Conservation (phyloP, 64 coral and sea anemone species). For the Montipora foliosa region DNA sequence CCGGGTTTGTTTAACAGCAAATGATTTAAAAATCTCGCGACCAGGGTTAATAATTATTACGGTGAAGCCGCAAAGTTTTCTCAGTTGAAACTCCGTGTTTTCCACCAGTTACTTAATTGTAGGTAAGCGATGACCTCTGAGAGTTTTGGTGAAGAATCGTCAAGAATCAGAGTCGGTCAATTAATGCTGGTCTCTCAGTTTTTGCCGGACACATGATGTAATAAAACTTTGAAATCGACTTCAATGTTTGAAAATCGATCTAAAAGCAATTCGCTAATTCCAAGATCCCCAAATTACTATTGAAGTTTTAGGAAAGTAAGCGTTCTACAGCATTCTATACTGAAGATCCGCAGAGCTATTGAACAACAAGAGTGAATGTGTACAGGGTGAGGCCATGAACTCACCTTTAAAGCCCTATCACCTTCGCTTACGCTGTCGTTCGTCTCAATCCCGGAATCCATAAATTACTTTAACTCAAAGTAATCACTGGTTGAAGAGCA, state of each 20-base stretch:
- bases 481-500: not conserved
- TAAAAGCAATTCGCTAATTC: no score
- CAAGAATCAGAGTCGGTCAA: no score
- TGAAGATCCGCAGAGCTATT: not conserved
- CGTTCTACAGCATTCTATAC: not conserved
- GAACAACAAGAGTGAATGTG: not conserved
- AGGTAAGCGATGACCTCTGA: no score
- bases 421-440: constrained; percentile 12
- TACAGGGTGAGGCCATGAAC: not conserved
- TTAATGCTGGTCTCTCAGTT: no score
- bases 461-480: not conserved
- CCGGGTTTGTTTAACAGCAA: not conserved
- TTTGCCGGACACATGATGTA: no score
- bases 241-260: no score
- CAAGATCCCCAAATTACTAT: no score
- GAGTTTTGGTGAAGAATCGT: not conserved
- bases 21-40: not conserved
- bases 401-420: constrained; percentile 32
- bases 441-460: constrained; percentile 45
- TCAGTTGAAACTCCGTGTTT: no score
- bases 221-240: no score
- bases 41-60: no score
- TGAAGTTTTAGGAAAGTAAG: not conserved
- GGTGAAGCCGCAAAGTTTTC: no score
- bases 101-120: no score